phyloP scores from a whole-genome alignment of 2,888 invertebrate genomes.

The Resseliella maxima region DNA sequence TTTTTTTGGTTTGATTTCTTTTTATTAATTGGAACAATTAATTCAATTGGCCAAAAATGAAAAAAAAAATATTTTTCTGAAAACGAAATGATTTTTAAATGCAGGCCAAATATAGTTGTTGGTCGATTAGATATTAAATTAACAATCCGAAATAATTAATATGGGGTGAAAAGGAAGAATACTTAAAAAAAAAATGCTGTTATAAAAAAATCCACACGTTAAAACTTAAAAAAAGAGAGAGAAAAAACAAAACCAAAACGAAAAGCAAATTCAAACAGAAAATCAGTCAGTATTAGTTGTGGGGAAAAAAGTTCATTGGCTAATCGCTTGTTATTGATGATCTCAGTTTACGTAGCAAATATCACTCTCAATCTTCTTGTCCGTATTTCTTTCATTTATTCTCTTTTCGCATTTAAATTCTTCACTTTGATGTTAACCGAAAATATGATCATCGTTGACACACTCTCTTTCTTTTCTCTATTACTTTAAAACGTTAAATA shows the following conservation, averaged over 20 bases:
- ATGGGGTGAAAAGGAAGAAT: neutral
- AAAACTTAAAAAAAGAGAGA: neutral
- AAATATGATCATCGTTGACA: too few relatives aligned
- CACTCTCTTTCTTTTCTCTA: too few relatives aligned
- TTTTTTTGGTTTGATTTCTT: neutral
- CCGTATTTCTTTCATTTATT: too few relatives aligned
- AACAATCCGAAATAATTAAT: neutral
- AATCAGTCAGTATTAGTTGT: neutral
- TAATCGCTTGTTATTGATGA: neutral
- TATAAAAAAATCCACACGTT: neutral
- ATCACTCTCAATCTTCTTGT: too few relatives aligned
- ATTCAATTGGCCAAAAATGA: neutral
- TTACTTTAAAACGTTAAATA: too few relatives aligned
- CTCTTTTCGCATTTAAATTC: too few relatives aligned
- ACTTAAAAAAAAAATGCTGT: neutral
- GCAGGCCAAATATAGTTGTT: conserved; percentile 20
- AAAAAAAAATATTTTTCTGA: conserved; percentile 17
- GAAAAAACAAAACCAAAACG: neutral
- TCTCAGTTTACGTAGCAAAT: too few relatives aligned
- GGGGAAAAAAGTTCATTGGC: neutral
- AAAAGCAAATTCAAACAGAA: neutral
- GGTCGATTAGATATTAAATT: neutral
- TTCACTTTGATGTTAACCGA: too few relatives aligned
- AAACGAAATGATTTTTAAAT: conserved; percentile 51
- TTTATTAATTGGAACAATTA: neutral